These are phyloP conservation scores for Coreius guichenoti DNA, from an alignment of 2,797 vertebrate genomes.

Conservation along the genomic window DNA sequence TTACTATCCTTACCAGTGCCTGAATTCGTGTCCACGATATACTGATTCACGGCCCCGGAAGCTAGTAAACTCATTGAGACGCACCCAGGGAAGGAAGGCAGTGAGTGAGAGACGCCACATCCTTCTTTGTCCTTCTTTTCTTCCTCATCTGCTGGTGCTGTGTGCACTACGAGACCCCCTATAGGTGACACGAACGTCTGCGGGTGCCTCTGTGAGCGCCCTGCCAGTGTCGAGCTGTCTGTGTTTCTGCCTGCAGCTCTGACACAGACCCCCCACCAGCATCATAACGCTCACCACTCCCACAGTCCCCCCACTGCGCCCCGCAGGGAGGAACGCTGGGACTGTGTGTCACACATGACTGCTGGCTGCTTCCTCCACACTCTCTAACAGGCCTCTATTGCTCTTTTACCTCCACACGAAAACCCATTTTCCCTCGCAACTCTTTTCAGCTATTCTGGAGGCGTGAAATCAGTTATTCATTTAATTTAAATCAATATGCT, in stretches of 20 bases:
- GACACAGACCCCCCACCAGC: conserved; percentile 41
- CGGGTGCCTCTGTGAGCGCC: conserved; percentile 23
- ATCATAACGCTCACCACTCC: conserved; percentile 32
- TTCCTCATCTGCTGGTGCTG: conserved; percentile 2
- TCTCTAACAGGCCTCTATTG: conserved; percentile 19
- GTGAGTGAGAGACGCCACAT: background rate
- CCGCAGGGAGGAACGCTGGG: conserved; percentile 38
- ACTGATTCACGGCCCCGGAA: background rate
- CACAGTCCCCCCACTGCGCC: conserved; percentile 6
- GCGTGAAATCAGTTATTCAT: conserved; percentile 38
- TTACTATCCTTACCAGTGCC: background rate
- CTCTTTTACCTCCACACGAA: conserved; percentile 28
- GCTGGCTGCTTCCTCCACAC: conserved; percentile 50
- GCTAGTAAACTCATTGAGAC: background rate
- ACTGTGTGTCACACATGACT: conserved; percentile 49
- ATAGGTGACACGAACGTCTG: conserved; percentile 19
- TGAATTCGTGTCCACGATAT: background rate
- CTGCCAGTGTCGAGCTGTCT: conserved; percentile 32
- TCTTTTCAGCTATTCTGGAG: conserved; percentile 27
- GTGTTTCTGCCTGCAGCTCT: conserved; percentile 48
- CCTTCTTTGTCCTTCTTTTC: conserved; percentile 4
- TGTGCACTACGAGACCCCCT: conserved; percentile 18
- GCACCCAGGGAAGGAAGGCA: background rate
- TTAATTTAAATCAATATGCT: conserved; percentile 48
- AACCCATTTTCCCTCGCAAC: conserved; percentile 15